phyloP scores from a whole-genome alignment of 92 coral and sea anemone species.

The Muricea muricata region DNA sequence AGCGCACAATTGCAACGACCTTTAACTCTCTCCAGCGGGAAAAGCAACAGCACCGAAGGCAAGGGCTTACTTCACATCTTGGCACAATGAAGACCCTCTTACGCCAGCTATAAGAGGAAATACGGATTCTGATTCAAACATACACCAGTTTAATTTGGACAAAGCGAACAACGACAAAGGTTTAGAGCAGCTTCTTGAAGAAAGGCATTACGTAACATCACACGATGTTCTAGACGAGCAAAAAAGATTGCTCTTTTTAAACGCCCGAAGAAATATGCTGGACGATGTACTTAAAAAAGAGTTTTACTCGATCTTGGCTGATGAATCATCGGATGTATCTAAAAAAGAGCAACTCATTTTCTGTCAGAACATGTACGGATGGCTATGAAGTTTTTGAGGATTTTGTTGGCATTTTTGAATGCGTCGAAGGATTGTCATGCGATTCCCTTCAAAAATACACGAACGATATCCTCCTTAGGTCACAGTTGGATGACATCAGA shows the following conservation, averaged over 20 bases:
- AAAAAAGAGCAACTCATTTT: conserved; percentile 30
- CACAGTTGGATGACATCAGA: background rate
- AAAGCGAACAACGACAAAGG: conserved; percentile 30
- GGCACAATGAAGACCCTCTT: conserved; percentile 23
- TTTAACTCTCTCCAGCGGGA: background rate
- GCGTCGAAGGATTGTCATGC: background rate
- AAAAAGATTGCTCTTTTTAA: conserved; percentile 8
- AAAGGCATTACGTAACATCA: background rate
- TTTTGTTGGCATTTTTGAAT: conserved; percentile 6
- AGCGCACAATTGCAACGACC: background rate
- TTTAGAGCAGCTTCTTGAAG: conserved; percentile 3
- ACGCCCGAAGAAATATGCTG: conserved; percentile 4
- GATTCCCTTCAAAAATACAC: background rate
- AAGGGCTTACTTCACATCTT: background rate
- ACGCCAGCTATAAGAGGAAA: conserved; percentile 35
- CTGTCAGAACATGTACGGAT: background rate
- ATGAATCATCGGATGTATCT: conserved; percentile 29
- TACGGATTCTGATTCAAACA: conserved; percentile 28
- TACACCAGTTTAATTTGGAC: conserved; percentile 11
- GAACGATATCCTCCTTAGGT: background rate
- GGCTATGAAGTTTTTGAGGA: conserved; percentile 7
- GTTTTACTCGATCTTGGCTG: conserved; percentile 12
- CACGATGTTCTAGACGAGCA: conserved; percentile 25
- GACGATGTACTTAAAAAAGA: background rate
- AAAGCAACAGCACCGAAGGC: conserved; percentile 18